Evolutionary conservation across 2,888 invertebrate genomes (phyloP), one percentile per base, ranked within the genome.

Genomic region (Agrypnus murinus): DNA sequence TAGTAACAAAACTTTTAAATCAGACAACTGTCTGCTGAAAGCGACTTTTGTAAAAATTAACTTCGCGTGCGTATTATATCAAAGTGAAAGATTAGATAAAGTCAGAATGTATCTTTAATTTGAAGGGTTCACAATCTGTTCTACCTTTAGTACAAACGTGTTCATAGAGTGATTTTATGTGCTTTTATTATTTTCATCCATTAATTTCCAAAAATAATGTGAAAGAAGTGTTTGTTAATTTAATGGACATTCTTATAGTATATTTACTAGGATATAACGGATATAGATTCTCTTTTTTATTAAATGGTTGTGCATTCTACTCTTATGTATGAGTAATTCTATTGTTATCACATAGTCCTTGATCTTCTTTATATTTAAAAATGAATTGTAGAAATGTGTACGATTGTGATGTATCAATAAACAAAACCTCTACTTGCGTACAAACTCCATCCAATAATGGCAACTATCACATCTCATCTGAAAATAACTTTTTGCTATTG

Each of bases 51-150:
- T 36, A 55, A 55, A 55, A 55, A 55, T 36, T 17, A 25, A 19
- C 5, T 36, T 55, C 55, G 36, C 15, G 19, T 55, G 36, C 17
- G 36, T 34, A 36, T 32, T 31, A 55, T 53, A 53, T 36, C 55
- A 9, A 45, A 53, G 64, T 64, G 64, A 31, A 43, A 64, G 64
- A 64, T 64, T 55, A 64, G 64, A 64, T 64, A 64, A 64, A 40
- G 25, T 19, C 40, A 36, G 38, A 43, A 60, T 45, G 31, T 64
- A 53, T 43, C 53, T 53, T 45, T 36, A 64, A 25, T 53, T 43
- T 55, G 64, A 55, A 64, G 9, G 53, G 53, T 64, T 31, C 64
- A 14, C 55, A 25, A 43, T 43, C 15, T 50, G 40, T 45, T 45
- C 32, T 32, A 60, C 59, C 32, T 60, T 63, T 32, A 64, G 64